Evolutionary conservation across 2,797 vertebrate species (phyloP), one percentile per base, ranked within the genome.

Genomic region (Typhlichthys eigenmanni): DNA sequence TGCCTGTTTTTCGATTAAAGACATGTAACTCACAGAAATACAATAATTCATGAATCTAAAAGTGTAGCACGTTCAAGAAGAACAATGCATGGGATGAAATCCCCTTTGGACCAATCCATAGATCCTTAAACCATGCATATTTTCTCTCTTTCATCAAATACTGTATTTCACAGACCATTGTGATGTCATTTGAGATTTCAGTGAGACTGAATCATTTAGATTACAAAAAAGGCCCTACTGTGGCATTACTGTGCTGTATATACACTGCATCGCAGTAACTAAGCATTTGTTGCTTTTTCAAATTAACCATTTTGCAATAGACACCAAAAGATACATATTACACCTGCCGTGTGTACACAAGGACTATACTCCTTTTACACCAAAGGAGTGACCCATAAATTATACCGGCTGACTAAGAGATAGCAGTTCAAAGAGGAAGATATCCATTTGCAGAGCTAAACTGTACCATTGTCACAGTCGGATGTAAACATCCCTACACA

Each of bases 371-470:
- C 47, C 47, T 32, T 74, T 52, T 9, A 52, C 50, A 52, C n/a
- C 16, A 52, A 14, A 52, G 48, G 16, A 32, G 74, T 13, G 12
- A 14, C 12, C 47, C 47, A 14, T 11, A 13, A 14, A 48, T 13
- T 48, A 48, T 14, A 4, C 8, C 1, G 16, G 50, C 14, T 17
- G 34, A 14, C 17, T 13, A 13, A 24, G 45, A 6, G 5, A 13
- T 56, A 17, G 73, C 64, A 58, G 72, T n/a, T 58, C 8, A 58
- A 53, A 17, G 79, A 46, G 65, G 70, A 48, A 67, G 69, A 38
- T 48, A 70, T 72, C 54, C 66, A 64, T 65, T 59, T 14, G 70
- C 53, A 50, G 68, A 58, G 63, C 74, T 85, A 72, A 87, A 80
- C 71, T 74, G 56, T 11, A 52, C 66, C 51, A 69, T 71, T 71